These are phyloP conservation scores for Tenthredo mesomela DNA, from an alignment of 2,888 invertebrate genomes.

Conservation along the genomic window DNA sequence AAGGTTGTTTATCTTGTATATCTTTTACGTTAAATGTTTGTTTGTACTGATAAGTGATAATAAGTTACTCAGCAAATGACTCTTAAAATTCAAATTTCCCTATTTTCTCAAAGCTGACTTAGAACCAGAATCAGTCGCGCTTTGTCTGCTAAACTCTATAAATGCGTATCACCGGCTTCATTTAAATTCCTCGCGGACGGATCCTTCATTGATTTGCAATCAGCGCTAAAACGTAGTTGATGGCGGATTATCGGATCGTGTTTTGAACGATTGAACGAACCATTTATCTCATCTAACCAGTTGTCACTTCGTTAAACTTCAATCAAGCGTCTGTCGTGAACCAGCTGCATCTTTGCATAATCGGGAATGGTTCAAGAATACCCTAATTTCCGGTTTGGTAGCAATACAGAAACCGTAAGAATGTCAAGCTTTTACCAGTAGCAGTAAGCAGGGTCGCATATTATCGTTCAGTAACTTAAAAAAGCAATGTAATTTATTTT, in stretches of 20 bases:
- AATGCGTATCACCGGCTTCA: not conserved
- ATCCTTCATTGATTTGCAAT: conserved; percentile 25
- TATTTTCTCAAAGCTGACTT: not conserved
- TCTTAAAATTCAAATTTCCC: not conserved
- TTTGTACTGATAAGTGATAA: conserved; percentile 6
- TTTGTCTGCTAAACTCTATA: not conserved
- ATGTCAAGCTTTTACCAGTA: not conserved
- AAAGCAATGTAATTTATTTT: not conserved
- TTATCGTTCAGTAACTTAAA: not conserved
- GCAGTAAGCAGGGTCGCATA: not conserved
- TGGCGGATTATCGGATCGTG: conserved; percentile 6
- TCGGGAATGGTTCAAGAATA: not conserved
- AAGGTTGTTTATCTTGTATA: not conserved
- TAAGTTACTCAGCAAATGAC: not conserved
- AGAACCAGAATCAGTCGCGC: not conserved
- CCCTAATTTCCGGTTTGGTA: not conserved
- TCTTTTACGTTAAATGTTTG: not conserved
- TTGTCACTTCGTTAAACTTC: conserved; percentile 26
- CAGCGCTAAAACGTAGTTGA: conserved; percentile 23
- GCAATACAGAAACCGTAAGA: not conserved
- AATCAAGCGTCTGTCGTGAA: conserved; percentile 36
- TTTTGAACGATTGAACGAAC: conserved; percentile 42
- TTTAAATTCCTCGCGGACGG: not conserved
- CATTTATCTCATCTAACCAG: conserved; percentile 37
- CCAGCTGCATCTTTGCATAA: conserved; percentile 1